These are phyloP conservation scores for Anguilla anguilla DNA, from an alignment of 2,797 vertebrate genomes.

Conservation along the genomic window DNA sequence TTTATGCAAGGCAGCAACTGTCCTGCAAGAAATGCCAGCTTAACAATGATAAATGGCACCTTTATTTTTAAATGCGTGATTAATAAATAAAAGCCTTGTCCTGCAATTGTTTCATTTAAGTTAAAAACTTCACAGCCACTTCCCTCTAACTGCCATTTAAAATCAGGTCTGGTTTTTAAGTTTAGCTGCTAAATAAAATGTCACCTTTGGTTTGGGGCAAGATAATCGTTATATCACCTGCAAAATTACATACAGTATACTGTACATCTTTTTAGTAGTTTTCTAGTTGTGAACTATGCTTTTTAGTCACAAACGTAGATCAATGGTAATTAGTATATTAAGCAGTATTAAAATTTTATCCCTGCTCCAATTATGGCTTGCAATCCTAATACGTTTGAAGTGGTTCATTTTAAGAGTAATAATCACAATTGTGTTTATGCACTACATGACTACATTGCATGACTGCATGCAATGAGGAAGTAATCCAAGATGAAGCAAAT, in stretches of 20 bases:
- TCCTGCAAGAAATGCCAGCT: neutral
- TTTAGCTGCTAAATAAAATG: neutral
- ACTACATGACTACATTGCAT: neutral
- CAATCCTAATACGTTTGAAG: neutral
- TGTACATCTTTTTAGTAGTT: too few species aligned
- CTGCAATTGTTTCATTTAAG: neutral
- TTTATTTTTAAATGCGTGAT: neutral
- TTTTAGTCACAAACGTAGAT: too few species aligned
- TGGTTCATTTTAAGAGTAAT: too few species aligned
- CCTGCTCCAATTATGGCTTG: neutral
- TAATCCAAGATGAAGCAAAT: neutral
- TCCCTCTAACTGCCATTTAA: neutral
- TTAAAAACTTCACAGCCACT: neutral
- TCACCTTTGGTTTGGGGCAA: neutral
- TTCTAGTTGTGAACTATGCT: too few species aligned
- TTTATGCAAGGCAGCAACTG: neutral
- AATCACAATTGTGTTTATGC: neutral
- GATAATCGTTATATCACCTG: neutral
- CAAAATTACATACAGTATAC: too few species aligned
- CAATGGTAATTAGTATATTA: too few species aligned
- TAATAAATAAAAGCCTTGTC: neutral
- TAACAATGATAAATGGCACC: neutral
- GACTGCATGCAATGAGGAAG: conserved; percentile 9
- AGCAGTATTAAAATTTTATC: too few species aligned
- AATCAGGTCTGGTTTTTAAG: neutral